phyloP scores from a whole-genome alignment of 92 coral and sea anemone species.

The Pocillopora grandis region DNA sequence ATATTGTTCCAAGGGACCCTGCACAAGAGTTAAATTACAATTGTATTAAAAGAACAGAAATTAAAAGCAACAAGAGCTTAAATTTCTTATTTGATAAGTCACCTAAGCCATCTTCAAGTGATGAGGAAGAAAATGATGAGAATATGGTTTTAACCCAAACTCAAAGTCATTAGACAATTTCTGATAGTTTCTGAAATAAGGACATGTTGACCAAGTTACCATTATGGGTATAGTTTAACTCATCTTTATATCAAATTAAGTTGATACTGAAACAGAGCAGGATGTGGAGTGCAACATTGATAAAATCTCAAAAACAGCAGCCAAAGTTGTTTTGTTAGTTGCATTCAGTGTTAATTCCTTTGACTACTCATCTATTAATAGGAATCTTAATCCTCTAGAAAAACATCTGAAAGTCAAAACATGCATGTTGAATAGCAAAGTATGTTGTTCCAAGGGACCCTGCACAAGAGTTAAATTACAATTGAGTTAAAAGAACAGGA shows the following conservation, averaged over 20 bases:
- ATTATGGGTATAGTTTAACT: too few relatives aligned
- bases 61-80: constrained; percentile 24
- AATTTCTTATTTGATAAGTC: constrained; percentile 38
- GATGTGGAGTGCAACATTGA: constrained; percentile 34
- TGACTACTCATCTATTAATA: constrained; percentile 39
- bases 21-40: constrained; percentile 28
- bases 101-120: too few relatives aligned
- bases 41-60: constrained; percentile 24
- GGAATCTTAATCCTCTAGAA: constrained; percentile 30
- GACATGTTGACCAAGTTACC: too few relatives aligned
- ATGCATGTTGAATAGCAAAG: constrained; percentile 28
- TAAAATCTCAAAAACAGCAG: constrained; percentile 25
- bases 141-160: too few relatives aligned
- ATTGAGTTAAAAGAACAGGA: constrained; percentile 19
- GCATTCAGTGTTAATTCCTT: constrained; percentile 30
- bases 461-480: constrained; percentile 25
- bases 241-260: not conserved
- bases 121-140: too few relatives aligned
- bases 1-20: constrained; percentile 27
- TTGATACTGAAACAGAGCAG: constrained; percentile 18
- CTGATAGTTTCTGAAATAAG: too few relatives aligned
- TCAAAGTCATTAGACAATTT: too few relatives aligned
- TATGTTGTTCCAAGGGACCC: constrained; percentile 27
- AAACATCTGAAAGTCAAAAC: constrained; percentile 39
- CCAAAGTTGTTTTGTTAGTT: constrained; percentile 48